Evolutionary conservation across 2,888 invertebrate species (phyloP).

Genomic region (Caenorhabditis sinica): DNA sequence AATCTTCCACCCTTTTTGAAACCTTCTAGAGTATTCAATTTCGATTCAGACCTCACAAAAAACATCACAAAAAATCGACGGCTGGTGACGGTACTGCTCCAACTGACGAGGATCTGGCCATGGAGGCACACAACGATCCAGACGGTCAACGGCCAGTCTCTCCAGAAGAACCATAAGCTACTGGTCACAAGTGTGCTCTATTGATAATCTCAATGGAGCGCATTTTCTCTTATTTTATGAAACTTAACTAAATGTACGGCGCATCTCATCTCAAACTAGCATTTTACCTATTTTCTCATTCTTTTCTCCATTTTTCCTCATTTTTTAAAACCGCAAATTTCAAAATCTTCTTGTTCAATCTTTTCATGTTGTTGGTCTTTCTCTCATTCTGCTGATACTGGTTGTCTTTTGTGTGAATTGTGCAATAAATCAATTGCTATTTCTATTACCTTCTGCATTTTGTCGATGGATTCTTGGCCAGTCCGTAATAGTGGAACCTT

Average conservation of each 20-base stretch:
- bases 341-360: conserved; percentile 4
- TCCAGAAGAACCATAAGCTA: conserved; percentile 26
- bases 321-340: too few species aligned
- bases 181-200: not conserved
- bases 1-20: not conserved
- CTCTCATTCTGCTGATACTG: conserved; percentile 55
- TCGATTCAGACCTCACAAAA: conserved; percentile 7
- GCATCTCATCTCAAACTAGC: conserved; percentile 39
- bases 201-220: not conserved
- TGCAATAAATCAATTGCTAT: conserved; percentile 30
- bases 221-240: not conserved
- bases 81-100: not conserved
- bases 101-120: conserved; percentile 44
- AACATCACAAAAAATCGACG: conserved; percentile 22
- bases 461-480: conserved; percentile 83
- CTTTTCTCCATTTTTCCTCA: conserved; percentile 16
- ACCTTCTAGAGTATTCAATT: not conserved
- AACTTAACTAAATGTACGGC: conserved; percentile 45
- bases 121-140: conserved; percentile 63
- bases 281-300: not conserved
- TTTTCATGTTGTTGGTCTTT: conserved; percentile 50
- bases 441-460: conserved; percentile 72
- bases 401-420: conserved; percentile 25
- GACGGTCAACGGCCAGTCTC: conserved; percentile 31
- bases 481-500: conserved; percentile 84